Conservation (phyloP, 2,888 invertebrate species). For the Meteorus cinctellus region DNA sequence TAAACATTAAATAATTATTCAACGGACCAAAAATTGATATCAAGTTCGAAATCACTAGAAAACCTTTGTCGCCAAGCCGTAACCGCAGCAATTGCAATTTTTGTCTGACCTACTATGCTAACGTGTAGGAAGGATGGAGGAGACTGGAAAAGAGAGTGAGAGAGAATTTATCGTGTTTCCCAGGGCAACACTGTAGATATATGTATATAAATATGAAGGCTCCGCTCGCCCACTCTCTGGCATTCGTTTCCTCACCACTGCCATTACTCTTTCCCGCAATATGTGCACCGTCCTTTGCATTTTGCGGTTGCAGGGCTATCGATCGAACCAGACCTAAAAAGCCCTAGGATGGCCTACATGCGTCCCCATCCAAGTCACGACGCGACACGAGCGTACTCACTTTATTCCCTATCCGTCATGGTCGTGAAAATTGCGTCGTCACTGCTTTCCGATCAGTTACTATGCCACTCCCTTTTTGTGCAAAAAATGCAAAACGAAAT, state of each 20-base stretch:
- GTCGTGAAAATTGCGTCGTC: neutral
- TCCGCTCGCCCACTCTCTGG: neutral
- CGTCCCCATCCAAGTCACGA: constrained; percentile 16
- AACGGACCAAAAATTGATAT: neutral
- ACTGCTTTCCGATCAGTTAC: neutral
- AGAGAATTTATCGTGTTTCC: neutral
- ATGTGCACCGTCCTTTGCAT: constrained; percentile 16
- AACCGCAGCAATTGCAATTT: constrained; percentile 18
- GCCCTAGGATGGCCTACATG: constrained; percentile 36
- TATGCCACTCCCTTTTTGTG: neutral
- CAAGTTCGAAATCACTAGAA: neutral
- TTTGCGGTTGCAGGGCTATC: constrained; percentile 27
- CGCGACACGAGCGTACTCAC: neutral
- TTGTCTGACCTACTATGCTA: constrained; percentile 19
- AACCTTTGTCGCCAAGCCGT: neutral
- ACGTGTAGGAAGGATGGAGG: neutral
- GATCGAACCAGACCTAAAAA: constrained; percentile 40
- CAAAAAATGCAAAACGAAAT: neutral
- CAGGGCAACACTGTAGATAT: neutral
- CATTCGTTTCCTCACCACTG: no score
- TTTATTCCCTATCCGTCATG: neutral
- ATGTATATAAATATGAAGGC: neutral
- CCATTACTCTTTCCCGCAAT: no score
- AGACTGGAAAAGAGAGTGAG: neutral
- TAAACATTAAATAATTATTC: neutral